These are phyloP conservation scores for Hippoglossus stenolepis DNA, from an alignment of 2,113 vertebrate genomes.

Conservation along the genomic window DNA sequence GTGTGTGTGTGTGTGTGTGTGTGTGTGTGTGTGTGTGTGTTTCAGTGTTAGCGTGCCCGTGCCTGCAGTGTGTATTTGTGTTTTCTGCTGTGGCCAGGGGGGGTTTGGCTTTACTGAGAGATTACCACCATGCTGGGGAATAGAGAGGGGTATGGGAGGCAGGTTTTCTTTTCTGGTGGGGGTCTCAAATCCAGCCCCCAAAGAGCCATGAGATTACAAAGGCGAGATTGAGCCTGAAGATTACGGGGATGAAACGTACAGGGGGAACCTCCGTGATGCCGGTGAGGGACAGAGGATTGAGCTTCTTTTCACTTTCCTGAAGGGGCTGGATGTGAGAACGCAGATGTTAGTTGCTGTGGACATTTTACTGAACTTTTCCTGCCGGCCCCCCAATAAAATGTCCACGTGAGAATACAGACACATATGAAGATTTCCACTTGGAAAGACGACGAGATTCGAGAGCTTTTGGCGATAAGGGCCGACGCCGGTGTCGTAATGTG, in stretches of 20 bases:
- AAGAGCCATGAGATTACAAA: constrained; percentile 61
- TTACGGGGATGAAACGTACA: constrained; percentile 41
- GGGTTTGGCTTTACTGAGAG: constrained; percentile 41
- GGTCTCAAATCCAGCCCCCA: constrained; percentile 53
- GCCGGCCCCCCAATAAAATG: too few species aligned
- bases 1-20: constrained; percentile 20
- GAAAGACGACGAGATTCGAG: too few species aligned
- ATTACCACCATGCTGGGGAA: constrained; percentile 64
- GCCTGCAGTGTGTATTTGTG: constrained; percentile 26
- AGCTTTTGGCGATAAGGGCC: too few species aligned
- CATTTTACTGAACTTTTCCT: too few species aligned
- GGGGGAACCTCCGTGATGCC: constrained; percentile 28
- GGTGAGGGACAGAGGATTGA: constrained; percentile 5
- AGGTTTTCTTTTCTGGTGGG: constrained; percentile 49
- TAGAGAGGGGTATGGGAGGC: not conserved
- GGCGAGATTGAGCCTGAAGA: constrained; percentile 54
- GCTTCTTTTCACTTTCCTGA: not conserved
- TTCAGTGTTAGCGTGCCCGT: constrained; percentile 9
- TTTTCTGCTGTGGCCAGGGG: not conserved
- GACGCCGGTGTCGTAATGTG: too few species aligned
- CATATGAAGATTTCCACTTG: too few species aligned
- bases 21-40: constrained; percentile 4
- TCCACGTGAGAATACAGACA: too few species aligned
- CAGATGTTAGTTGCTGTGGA: too few species aligned
- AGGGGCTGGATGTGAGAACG: too few species aligned